Base-by-base conservation (phyloP, 2,797 vertebrate genomes). In the Gymnodraco acuticeps region DNA sequence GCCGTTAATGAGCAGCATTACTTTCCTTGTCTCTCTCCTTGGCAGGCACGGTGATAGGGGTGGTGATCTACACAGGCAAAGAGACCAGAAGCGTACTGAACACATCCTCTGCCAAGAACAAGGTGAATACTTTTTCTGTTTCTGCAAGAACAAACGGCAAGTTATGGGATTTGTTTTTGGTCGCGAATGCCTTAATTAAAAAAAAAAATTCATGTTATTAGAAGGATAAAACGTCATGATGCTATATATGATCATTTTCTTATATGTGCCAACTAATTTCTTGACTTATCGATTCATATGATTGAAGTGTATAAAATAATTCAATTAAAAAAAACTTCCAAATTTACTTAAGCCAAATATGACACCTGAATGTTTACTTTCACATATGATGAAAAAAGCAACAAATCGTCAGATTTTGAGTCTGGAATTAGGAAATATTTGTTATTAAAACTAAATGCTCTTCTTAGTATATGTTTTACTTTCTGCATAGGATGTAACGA, bases 31-130 rank as follows among this genome's bases (percentile, higher is more conserved):
- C 79, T 90, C 76, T 91, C 45, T 87, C 59, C 78, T 87, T 89
- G 94, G 82, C 95, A 99, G 98, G 98, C 89, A 98, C 97, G 27
- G 97, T 99, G 90, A 98, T 99, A 85, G 98, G 98, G 84, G 97
- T 99, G 91, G 98, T 99, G 92, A 97, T 99, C 94, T 99, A 99
- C 90, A 99, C 98, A 2, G 98, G 98, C 84, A 99, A 98, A 87
- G 98, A 99, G 93, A 99, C 97, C 82, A 95, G 98, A 76, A 99
- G 97, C 54, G 97, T 99, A 50, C 95, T 99, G 93, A 99, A 99
- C 93, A 99, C 98, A 0, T 99, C 98, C 73, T 96, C 95, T 86
- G 96, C 98, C 78, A 97, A 99, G 92, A 99, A 99, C 89, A 99
- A 99, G 97, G 98, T 98, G 92, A 92, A 87, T 66, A 78, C 51